These are phyloP conservation scores for Mythimna pallens DNA, from an alignment of 2,888 invertebrate genomes.

Conservation along the genomic window DNA sequence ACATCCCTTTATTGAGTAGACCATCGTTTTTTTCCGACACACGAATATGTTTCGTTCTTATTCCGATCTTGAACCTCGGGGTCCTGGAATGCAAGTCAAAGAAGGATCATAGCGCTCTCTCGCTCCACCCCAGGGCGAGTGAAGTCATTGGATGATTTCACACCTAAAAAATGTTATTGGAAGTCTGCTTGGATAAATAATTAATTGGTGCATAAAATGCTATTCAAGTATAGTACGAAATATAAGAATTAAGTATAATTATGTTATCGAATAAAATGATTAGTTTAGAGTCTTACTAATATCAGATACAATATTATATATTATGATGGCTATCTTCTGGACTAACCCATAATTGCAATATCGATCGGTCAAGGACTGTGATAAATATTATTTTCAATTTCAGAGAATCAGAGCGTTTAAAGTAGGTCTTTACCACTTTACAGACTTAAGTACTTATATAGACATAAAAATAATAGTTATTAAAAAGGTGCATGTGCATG, in stretches of 20 bases:
- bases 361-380: conserved; percentile 8
- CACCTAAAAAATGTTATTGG: no score
- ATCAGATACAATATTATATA: conserved; percentile 7
- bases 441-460: background rate
- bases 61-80: no score
- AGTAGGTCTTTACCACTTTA: conserved; percentile 14
- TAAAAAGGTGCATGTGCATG: background rate
- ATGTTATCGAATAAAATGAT: background rate
- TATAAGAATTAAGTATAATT: background rate
- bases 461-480: background rate
- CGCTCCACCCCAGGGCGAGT: no score
- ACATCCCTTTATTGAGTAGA: no score
- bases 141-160: no score
- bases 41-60: no score
- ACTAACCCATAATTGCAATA: conserved; percentile 28
- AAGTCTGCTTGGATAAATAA: background rate
- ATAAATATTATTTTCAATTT: conserved; percentile 22
- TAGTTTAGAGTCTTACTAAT: no score
- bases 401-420: conserved; percentile 2
- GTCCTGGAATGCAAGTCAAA: no score
- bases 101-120: no score
- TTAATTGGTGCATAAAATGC: conserved; percentile 1
- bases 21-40: no score
- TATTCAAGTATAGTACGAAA: background rate
- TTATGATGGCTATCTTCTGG: conserved; percentile 12